Evolutionary conservation across 30 jellyfish, hydroid and myxozoan genomes (phyloP).

Genomic region (Sanderia malayensis): DNA sequence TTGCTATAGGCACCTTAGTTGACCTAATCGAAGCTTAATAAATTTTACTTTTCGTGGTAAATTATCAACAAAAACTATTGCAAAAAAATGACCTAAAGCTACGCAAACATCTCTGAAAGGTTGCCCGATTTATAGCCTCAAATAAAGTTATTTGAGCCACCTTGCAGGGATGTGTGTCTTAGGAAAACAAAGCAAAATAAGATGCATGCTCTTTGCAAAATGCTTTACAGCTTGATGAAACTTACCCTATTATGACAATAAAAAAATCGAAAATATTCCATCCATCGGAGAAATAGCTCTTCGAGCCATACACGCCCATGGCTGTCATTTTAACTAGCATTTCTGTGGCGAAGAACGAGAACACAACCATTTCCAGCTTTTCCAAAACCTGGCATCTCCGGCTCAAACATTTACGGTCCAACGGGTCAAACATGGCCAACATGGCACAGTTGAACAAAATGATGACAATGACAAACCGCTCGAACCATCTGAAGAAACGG

Average conservation of each 20-base stretch:
- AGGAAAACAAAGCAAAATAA: too few relatives aligned
- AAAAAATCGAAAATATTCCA: conserved; percentile 87
- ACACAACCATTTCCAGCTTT: conserved; percentile 64
- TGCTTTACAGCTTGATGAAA: too few relatives aligned
- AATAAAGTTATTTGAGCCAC: too few relatives aligned
- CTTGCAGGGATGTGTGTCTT: too few relatives aligned
- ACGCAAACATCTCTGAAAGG: too few relatives aligned
- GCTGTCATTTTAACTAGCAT: conserved; percentile 86
- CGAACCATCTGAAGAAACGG: conserved; percentile 86
- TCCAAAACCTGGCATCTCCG: conserved; percentile 58
- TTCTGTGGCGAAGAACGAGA: conserved; percentile 77
- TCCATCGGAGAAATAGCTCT: conserved; percentile 72
- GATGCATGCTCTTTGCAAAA: too few relatives aligned
- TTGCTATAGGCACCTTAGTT: too few relatives aligned
- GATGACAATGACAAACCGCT: conserved; percentile 70
- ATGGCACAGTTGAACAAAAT: conserved; percentile 76
- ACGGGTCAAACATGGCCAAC: conserved; percentile 84
- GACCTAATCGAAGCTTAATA: too few relatives aligned
- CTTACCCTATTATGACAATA: conserved; percentile 89
- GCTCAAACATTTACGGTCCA: conserved; percentile 63
- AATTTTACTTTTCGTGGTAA: too few relatives aligned
- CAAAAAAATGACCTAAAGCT: too few relatives aligned
- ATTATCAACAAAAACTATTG: too few relatives aligned
- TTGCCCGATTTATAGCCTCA: too few relatives aligned
- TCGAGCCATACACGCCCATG: conserved; percentile 78